Base-by-base conservation (phyloP, 1,140 invertebrate species). In the Hyposmocoma kahamanoa region DNA sequence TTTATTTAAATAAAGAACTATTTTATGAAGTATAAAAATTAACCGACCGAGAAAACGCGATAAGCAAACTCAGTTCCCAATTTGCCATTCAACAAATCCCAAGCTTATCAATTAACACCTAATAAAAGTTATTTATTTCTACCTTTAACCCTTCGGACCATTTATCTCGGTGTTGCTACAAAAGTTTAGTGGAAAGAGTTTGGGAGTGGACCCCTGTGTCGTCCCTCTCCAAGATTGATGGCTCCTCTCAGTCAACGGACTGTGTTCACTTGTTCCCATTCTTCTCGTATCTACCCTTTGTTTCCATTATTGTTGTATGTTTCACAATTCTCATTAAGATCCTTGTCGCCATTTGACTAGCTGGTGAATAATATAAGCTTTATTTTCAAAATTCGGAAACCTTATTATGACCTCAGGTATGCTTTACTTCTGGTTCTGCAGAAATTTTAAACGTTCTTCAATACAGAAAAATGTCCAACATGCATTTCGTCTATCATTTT, bases 151-250 rank as follows among this genome's bases (percentile, higher is more conserved):
- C 50, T 61, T 52, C 47, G 24, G 52, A 55, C 71, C 62, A 77
- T 77, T 72, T 71, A 74, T 77, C 69, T 72, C 62, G 47, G 46
- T 43, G 50, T 57, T 52, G 66, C 70, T 74, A 60, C 61, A 64
- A 68, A 72, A 68, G 63, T 72, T 69, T 58, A 55, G 54, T 57
- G 47, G 53, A 76, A 80, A 71, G 68, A 72, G 70, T 75, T 75
- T 39, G 42, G 53, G 59, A 69, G 62, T 69, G 62, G 64, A 67
- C 63, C 68, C 67, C 61, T 54, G 66, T 64, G 67, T 72, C 65
- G 59, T 67, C 63, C 67, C 61, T 66, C 50, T 47, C 60, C 42
- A 61, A 80, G 76, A 77, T 80, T 72, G 70, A 77, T 80, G 70
- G 64, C 56, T 61, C 67, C 56, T 57, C 62, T 59, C 52, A 67